Evolutionary conservation across 92 coral and sea anemone species (phyloP).

Genomic region (Meandrina meandrites): DNA sequence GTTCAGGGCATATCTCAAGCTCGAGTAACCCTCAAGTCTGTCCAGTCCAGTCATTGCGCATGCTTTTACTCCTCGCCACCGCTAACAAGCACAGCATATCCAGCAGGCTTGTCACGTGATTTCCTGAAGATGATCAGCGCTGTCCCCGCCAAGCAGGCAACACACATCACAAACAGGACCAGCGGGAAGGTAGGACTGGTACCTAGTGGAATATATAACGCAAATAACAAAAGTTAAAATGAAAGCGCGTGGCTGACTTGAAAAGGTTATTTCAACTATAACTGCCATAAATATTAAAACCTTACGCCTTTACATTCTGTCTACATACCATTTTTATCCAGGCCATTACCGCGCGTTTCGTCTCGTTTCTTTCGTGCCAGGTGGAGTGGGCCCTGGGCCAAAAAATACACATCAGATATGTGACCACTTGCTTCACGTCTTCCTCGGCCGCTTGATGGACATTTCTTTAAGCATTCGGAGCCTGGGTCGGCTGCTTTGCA

Average conservation of each 20-base stretch:
- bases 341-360: not conserved
- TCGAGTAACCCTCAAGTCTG: not conserved
- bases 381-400: slow-evolving; percentile 28
- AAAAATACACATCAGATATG: slow-evolving; percentile 5
- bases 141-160: not conserved
- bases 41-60: not conserved
- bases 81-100: not conserved
- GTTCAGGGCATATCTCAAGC: not conserved
- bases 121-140: not conserved
- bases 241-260: not conserved
- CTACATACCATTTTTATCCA: slow-evolving; percentile 8
- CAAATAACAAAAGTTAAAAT: not conserved
- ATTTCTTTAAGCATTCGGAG: slow-evolving; percentile 39
- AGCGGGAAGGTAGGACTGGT: not conserved
- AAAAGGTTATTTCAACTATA: not conserved
- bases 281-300: not conserved
- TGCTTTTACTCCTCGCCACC: not conserved
- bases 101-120: not conserved
- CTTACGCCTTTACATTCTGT: not conserved
- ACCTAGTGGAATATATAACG: not conserved
- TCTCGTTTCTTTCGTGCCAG: slow-evolving; percentile 3
- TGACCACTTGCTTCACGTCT: slow-evolving; percentile 31
- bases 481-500: slow-evolving; percentile 39
- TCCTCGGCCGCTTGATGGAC: slow-evolving; percentile 32
- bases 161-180: slow-evolving; percentile 20